Conservation (phyloP, 2,888 invertebrate species). For the Leucophora obtusa region DNA sequence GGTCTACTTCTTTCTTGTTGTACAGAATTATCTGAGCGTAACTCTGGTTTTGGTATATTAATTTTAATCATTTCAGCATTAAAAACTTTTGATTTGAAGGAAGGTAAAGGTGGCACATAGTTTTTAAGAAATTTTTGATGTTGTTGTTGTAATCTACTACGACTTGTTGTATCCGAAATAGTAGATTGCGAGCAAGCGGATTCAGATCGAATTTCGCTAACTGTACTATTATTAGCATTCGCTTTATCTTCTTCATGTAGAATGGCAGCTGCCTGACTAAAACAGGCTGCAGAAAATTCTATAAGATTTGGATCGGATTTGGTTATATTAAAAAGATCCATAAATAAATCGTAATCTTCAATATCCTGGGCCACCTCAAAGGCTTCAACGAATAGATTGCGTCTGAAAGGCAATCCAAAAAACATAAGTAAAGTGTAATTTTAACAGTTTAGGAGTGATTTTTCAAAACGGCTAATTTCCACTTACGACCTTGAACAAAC, state of each 20-base stretch:
- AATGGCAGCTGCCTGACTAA: slow-evolving; percentile 82
- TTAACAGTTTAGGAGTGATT: too few species aligned
- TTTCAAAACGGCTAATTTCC: too few species aligned
- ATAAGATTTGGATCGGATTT: slow-evolving; percentile 80
- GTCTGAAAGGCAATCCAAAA: slow-evolving; percentile 35
- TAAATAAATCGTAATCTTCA: slow-evolving; percentile 90
- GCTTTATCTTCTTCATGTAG: slow-evolving; percentile 72
- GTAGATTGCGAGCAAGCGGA: slow-evolving; percentile 87
- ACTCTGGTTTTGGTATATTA: slow-evolving; percentile 77
- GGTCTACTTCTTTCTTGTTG: slow-evolving; percentile 51
- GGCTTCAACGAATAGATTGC: slow-evolving; percentile 83
- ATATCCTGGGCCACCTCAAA: slow-evolving; percentile 91
- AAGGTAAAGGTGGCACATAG: slow-evolving; percentile 78
- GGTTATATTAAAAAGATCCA: slow-evolving; percentile 90
- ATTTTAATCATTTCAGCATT: slow-evolving; percentile 78
- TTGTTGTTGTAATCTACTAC: slow-evolving; percentile 60
- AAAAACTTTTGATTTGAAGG: slow-evolving; percentile 76
- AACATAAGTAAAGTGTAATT: not conserved
- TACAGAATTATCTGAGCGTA: slow-evolving; percentile 64
- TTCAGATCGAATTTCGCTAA: slow-evolving; percentile 79
- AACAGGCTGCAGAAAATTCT: slow-evolving; percentile 85
- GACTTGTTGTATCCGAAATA: slow-evolving; percentile 80
- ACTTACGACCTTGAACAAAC: too few species aligned
- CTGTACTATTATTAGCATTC: slow-evolving; percentile 68
- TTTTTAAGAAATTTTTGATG: slow-evolving; percentile 71